Evolutionary conservation across 2,888 invertebrate species (phyloP).

Genomic region (Parochlus steinenii): DNA sequence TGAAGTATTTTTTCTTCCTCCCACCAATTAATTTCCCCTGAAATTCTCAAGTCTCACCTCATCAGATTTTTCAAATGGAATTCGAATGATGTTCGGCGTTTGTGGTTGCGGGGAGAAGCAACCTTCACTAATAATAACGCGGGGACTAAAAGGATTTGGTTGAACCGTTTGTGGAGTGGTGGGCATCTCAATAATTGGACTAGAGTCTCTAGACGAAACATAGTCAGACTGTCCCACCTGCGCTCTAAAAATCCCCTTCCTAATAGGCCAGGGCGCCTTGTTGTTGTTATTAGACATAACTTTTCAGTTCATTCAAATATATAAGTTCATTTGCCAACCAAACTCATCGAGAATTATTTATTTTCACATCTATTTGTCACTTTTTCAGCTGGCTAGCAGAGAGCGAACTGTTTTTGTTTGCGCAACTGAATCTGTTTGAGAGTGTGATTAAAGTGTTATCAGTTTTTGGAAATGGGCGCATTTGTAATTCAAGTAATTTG

Average conservation of each 20-base stretch:
- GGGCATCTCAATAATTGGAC: constrained; percentile 31
- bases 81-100: constrained; percentile 18
- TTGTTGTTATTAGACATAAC: constrained; percentile 33
- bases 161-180: constrained; percentile 5
- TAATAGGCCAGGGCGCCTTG: constrained; percentile 60
- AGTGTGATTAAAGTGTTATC: too few species aligned
- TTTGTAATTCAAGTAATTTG: too few species aligned
- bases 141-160: constrained; percentile 17
- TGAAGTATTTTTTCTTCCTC: too few species aligned
- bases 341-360: too few species aligned
- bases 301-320: background rate
- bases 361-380: too few species aligned
- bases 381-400: too few species aligned
- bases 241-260: constrained; percentile 38
- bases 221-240: constrained; percentile 30
- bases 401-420: too few species aligned
- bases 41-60: constrained; percentile 20
- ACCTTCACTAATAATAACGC: constrained; percentile 19
- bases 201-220: constrained; percentile 22
- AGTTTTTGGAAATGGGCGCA: too few species aligned
- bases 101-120: constrained; percentile 20
- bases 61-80: constrained; percentile 29
- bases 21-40: too few species aligned
- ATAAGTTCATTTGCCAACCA: background rate
- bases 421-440: too few species aligned